These are phyloP conservation scores for Champsocephalus gunnari DNA, from an alignment of 2,797 vertebrate species.

Conservation along the genomic window DNA sequence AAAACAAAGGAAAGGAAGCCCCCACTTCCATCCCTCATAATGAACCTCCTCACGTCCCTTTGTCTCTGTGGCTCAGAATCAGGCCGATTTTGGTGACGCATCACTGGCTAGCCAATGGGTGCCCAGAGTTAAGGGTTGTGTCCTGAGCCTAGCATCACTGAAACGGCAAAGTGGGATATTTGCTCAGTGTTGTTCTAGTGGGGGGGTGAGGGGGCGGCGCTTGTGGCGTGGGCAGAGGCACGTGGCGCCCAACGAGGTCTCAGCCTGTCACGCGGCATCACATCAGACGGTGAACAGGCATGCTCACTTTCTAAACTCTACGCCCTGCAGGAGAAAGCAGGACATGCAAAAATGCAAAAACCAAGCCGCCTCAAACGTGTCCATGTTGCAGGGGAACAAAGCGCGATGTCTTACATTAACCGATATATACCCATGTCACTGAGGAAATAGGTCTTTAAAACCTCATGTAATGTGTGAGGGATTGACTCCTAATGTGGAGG, in stretches of 20 bases:
- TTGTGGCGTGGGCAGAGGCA: constrained; percentile 50
- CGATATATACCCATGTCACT: not conserved
- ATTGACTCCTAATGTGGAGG: not conserved
- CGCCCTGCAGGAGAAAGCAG: constrained; percentile 25
- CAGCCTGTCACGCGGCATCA: constrained; percentile 78
- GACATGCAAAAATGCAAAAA: constrained; percentile 18
- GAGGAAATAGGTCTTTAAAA: not conserved
- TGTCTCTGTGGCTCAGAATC: constrained; percentile 68
- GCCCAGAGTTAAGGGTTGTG: constrained; percentile 37
- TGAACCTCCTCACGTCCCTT: constrained; percentile 38
- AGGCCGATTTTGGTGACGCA: constrained; percentile 67
- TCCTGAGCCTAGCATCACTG: constrained; percentile 53
- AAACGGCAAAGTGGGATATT: constrained; percentile 36
- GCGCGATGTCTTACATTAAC: not conserved
- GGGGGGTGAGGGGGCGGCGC: constrained; percentile 48
- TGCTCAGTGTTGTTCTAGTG: constrained; percentile 69
- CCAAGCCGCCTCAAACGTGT: constrained; percentile 5
- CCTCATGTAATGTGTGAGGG: not conserved
- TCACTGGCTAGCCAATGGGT: constrained; percentile 73
- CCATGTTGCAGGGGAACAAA: not conserved
- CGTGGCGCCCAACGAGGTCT: constrained; percentile 68
- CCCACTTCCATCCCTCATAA: constrained; percentile 11
- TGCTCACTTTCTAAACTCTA: constrained; percentile 28
- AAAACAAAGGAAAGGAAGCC: constrained; percentile 3
- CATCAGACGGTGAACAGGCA: constrained; percentile 71